Percentiles rank a stretch among this genome's conserved stretches.
Evolutionary conservation across 2,797 vertebrate species (phyloP).

Genomic region (Synaphobranchus kaupii): DNA sequence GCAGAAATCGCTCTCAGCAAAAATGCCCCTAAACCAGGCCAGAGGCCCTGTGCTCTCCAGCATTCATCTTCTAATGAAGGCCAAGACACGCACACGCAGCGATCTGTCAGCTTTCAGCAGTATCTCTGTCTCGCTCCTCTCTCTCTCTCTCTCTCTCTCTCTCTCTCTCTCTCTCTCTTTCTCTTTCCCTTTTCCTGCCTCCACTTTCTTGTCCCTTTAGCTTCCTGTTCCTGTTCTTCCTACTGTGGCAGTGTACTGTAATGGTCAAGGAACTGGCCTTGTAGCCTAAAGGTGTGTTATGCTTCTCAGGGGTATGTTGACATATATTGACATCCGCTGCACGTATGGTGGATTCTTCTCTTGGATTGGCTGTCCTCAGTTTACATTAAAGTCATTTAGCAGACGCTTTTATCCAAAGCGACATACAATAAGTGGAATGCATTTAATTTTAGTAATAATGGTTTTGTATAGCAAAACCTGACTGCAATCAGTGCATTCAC

Average conservation of each 20-base stretch:
- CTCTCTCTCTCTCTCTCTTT: not conserved
- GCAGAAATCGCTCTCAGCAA: conserved; percentile 74
- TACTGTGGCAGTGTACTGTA: no score
- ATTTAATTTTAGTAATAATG: no score
- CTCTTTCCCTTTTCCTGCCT: not conserved
- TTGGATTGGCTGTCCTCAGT: not conserved
- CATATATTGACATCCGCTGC: not conserved
- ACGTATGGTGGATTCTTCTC: not conserved
- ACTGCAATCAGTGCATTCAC: no score
- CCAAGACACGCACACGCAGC: conserved; percentile 16
- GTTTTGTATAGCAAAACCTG: no score
- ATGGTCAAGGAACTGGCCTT: not conserved
- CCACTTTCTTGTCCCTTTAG: not conserved
- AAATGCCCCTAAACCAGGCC: conserved; percentile 67
- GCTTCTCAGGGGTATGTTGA: not conserved
- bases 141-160: not conserved
- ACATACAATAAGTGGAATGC: no score
- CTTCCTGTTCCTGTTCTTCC: not conserved
- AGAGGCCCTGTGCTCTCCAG: conserved; percentile 41
- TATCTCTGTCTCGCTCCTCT: not conserved
- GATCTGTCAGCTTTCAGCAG: conserved; percentile 36
- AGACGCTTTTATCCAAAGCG: no score
- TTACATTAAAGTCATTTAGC: no score
- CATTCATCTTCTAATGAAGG: not conserved
- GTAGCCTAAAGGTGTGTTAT: not conserved